Base-by-base conservation (phyloP, 2,113 vertebrate genomes). In the Myrmecophaga tridactyla region DNA sequence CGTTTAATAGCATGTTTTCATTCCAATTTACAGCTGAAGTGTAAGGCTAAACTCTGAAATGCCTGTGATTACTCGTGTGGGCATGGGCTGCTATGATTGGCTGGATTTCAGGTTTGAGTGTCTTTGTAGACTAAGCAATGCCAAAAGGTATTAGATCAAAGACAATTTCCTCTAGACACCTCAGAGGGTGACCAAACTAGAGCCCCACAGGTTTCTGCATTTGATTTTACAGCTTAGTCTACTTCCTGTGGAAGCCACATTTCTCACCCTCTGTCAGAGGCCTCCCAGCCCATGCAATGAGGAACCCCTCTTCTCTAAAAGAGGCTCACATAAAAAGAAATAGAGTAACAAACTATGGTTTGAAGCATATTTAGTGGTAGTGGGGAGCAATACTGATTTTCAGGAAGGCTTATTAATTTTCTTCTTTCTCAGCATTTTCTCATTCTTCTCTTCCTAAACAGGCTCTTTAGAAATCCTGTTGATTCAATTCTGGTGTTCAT, bases 1-100 rank as follows among this genome's bases (percentile, higher is more conserved):
- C 46, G 90, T 8, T 53, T 36, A 82, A 77, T 43, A 90, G 56
- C 39, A 27, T 75, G 70, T 95, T 96, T 97, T 90, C 73, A 39
- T 94, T 41, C 39, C 91, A 82, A 86, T n/a, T 46, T n/a, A 73
- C 1, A 17, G 60, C 34, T 56, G 90, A 41, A 81, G 12, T 31
- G 27, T 94, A 67, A 85, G 76, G 77, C 46, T 83, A 65, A 92
- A 86, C 65, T 90, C 56, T 85, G 78, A 82, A 94, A 78, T 89
- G 62, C 73, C 91, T 76, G 7, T 25, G 69, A 89, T 80, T 62
- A 25, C 36, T 90, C 4, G 1, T 67, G 62, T 46, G 46, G 85
- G 75, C 39, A 87, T 90, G 39, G 15, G 62, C 25, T 89, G 84
- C 69, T 94, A 36, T 93, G 91, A 53, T n/a, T 92, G 94, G 80